These are phyloP conservation scores for Asteroscopus sphinx DNA, from an alignment of 2,888 invertebrate species.

Conservation along the genomic window DNA sequence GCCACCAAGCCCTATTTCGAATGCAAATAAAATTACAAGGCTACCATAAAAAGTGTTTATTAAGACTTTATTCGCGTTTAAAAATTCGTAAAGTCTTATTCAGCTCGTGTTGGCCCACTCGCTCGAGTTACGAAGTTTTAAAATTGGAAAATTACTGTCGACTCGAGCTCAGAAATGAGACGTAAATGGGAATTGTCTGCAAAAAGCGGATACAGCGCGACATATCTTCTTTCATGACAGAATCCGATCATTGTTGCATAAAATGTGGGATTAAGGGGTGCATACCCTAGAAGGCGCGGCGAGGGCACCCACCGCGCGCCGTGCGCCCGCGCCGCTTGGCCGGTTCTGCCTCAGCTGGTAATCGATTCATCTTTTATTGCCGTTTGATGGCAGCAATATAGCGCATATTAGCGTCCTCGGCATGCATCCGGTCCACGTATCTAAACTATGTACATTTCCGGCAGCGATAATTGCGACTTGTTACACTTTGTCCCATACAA, in stretches of 20 bases:
- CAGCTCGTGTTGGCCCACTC: slow-evolving; percentile 76
- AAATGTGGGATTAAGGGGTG: slow-evolving; percentile 79
- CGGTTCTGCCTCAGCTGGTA: slow-evolving; percentile 59
- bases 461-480: neutral
- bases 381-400: slow-evolving; percentile 73
- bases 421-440: slow-evolving; percentile 48
- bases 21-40: slow-evolving; percentile 86
- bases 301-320: slow-evolving; percentile 62
- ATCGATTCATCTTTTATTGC: slow-evolving; percentile 81
- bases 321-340: slow-evolving; percentile 40
- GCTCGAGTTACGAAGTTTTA: slow-evolving; percentile 79
- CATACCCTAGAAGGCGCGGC: slow-evolving; percentile 67
- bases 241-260: slow-evolving; percentile 80
- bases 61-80: slow-evolving; percentile 86
- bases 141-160: slow-evolving; percentile 85
- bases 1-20: slow-evolving; percentile 81
- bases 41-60: slow-evolving; percentile 86
- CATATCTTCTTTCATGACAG: slow-evolving; percentile 79
- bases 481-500: neutral
- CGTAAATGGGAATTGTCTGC: slow-evolving; percentile 82
- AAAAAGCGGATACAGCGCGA: slow-evolving; percentile 75
- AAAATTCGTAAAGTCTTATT: slow-evolving; percentile 88
- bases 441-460: slow-evolving; percentile 16
- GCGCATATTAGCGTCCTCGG: slow-evolving; percentile 58
- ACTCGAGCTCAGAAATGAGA: slow-evolving; percentile 77